These are phyloP conservation scores for Eudemis profundana DNA, from an alignment of 2,888 invertebrate species.

Conservation along the genomic window DNA sequence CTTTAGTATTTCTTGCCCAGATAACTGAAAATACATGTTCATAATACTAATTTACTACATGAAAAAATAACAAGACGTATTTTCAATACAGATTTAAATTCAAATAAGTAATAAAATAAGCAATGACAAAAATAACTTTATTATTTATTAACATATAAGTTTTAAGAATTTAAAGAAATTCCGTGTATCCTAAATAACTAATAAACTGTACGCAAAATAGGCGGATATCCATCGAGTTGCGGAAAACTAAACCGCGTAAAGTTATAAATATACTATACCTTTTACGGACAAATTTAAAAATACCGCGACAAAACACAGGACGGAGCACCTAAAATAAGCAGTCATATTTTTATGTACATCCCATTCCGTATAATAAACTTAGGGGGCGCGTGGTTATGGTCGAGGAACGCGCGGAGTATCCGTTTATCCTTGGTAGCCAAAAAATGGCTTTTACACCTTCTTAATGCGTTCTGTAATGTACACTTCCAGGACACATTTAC, in stretches of 20 bases:
- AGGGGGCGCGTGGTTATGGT: conserved; percentile 48
- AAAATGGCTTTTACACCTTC: neutral
- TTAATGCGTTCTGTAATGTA: neutral
- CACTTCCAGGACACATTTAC: neutral
- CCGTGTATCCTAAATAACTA: no score
- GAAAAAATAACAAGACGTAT: neutral
- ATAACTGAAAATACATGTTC: conserved; percentile 35
- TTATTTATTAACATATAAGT: no score
- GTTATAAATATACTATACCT: no score
- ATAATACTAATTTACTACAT: neutral
- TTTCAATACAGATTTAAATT: no score
- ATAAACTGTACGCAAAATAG: no score
- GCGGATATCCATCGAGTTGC: no score
- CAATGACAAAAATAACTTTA: no score
- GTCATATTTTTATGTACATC: neutral
- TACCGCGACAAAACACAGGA: neutral
- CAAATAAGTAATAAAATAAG: neutral
- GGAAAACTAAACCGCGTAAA: no score
- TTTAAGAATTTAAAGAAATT: no score
- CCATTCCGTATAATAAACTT: conserved; percentile 46
- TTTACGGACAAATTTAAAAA: neutral
- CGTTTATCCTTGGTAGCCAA: conserved; percentile 36
- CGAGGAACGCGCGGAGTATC: conserved; percentile 38
- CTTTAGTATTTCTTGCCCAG: conserved; percentile 10
- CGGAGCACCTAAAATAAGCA: no score